A percentile compares a stretch with the other conserved stretches of the same genome.
phyloP scores from a whole-genome alignment of 2,113 vertebrate species.

The Erinaceus europaeus region DNA sequence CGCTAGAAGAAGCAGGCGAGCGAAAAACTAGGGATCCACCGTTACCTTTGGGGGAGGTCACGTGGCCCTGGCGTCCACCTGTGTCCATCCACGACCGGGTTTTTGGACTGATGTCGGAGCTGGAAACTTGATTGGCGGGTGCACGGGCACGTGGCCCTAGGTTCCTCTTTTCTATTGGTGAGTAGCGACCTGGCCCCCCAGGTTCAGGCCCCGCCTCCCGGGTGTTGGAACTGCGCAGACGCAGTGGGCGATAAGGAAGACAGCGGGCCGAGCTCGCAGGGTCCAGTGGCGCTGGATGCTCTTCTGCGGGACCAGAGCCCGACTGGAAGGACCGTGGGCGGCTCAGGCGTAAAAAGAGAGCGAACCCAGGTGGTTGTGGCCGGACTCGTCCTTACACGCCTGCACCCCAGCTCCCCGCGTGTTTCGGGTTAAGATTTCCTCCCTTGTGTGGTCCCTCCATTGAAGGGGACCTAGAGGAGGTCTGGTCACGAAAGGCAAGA shows the following conservation, averaged over 20 bases:
- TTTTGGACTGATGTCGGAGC: accelerated
- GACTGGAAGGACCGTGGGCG: accelerated
- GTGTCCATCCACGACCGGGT: accelerated
- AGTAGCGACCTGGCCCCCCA: accelerated
- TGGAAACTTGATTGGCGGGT: neutral
- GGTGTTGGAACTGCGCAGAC: neutral
- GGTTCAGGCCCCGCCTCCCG: neutral
- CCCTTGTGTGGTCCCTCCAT: too few species aligned
- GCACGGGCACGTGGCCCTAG: accelerated
- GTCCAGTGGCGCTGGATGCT: neutral
- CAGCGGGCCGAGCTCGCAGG: accelerated
- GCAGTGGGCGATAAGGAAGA: too few species aligned
- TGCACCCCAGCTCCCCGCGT: too few species aligned
- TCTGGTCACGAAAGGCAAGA: too few species aligned
- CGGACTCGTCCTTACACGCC: neutral
- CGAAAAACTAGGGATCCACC: too few species aligned
- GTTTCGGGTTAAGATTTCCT: accelerated
- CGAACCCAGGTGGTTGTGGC: neutral
- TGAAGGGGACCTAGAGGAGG: too few species aligned
- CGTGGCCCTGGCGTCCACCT: neutral
- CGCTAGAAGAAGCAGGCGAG: too few species aligned
- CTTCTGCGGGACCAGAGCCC: neutral
- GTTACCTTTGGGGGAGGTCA: neutral
- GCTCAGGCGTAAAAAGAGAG: neutral
- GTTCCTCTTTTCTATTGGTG: neutral